Base-by-base conservation (phyloP, 1,140 invertebrate species). In the Drosophila virilis region DNA sequence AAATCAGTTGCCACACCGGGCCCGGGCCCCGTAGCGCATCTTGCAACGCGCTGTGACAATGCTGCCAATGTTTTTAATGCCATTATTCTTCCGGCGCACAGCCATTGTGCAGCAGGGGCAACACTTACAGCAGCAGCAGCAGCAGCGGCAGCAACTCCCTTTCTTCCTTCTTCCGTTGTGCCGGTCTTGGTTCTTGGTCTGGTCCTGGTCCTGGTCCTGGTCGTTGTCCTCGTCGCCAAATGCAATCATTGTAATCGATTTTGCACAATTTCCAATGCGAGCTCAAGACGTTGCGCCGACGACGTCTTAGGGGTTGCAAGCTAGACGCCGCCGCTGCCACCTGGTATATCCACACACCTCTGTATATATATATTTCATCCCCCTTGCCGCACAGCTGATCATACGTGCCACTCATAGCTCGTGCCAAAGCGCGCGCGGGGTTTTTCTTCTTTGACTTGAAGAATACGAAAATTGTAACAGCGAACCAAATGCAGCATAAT, bases 171-270 rank as follows among this genome's bases (percentile, higher is more conserved):
- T 89, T 88, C 84, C 86, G 86, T 76, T 55, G 64, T 66, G 22
- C 22, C 22, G 22, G 22, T 28, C 22, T 4, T 28, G 22, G 22
- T 28, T 22, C 22, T 67, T 13, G 51, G 48, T 48, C 5, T 38
- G 15, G 33, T 43, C 15, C 33, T 67, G 33, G 51, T 57, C 37
- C 5, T 38, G 15, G 33, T 43, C 15, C 33, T 67, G 33, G 51
- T 57, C 65, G 12, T 55, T 10, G 28, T 40, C 13, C 32, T 66
- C 40, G 84, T 83, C 83, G 86, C 80, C 82, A 85, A 85, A 85
- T 85, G 83, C 83, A 88, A 88, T 88, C 83, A 89, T 89, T 89
- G 85, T 89, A 89, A 89, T 89, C 84, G 84, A 89, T 89, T 89
- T 89, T 89, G 84, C 84, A 89, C 85, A 89, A 89, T 89, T 89